Percentiles rank a stretch among this genome's conserved stretches.
These are phyloP conservation scores for Megastigmus dorsalis DNA, from an alignment of 2,888 invertebrate species.

Conservation along the genomic window DNA sequence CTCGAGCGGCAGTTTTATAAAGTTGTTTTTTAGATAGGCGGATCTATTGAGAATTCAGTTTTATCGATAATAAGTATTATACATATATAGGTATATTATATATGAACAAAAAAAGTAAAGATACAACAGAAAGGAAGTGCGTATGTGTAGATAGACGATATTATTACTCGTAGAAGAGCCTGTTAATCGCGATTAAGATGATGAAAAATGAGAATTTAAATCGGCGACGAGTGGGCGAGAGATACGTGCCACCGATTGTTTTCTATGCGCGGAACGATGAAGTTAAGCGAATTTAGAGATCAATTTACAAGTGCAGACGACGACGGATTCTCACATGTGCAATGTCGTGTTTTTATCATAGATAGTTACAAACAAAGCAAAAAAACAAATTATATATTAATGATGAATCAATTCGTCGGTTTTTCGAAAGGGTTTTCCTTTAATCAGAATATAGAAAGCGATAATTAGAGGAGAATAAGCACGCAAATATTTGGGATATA, in stretches of 20 bases:
- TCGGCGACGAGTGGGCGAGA: neutral
- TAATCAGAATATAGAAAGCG: neutral
- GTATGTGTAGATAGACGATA: conserved; percentile 45
- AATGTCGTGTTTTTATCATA: conserved; percentile 33
- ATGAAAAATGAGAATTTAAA: conserved; percentile 8
- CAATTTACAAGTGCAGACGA: conserved; percentile 38
- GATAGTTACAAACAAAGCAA: conserved; percentile 11
- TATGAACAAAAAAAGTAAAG: conserved; percentile 24
- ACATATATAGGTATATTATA: conserved; percentile 48
- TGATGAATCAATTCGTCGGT: conserved; percentile 3
- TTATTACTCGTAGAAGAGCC: conserved; percentile 36
- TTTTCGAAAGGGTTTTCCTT: conserved; percentile 27
- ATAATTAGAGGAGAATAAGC: conserved; percentile 23
- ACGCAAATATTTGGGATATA: conserved; percentile 24
- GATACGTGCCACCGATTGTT: conserved; percentile 24
- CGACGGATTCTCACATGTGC: conserved; percentile 20
- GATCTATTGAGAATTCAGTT: conserved; percentile 30
- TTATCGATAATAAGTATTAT: conserved; percentile 44
- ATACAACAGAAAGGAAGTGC: conserved; percentile 28
- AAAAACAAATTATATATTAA: no score
- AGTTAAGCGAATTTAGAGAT: conserved; percentile 32
- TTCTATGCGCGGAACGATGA: conserved; percentile 16
- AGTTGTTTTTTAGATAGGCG: conserved; percentile 62
- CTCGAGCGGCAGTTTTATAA: conserved; percentile 62
- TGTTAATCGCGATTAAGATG: conserved; percentile 20